A percentile compares a stretch with the other conserved stretches of the same genome.
Conservation (phyloP, 2,797 vertebrate species). For the Tenualosa thibaudeaui region DNA sequence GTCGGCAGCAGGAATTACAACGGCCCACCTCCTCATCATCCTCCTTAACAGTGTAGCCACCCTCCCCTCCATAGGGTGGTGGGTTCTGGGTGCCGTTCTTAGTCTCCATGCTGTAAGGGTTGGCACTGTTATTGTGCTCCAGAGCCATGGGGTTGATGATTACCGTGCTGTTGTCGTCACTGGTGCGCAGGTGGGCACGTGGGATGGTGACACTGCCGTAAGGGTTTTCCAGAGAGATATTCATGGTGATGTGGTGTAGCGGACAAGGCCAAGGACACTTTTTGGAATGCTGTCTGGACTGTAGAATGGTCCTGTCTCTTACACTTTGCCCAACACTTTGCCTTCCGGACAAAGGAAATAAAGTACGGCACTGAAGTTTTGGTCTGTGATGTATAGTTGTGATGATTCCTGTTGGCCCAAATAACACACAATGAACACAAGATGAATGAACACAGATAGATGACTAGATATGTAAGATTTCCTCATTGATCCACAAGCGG, state of each 20-base stretch:
- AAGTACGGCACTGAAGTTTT: not conserved
- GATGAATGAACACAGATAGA: not conserved
- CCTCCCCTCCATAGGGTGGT: constrained; percentile 26
- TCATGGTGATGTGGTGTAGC: constrained; percentile 50
- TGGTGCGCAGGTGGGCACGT: constrained; percentile 74
- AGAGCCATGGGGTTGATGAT: constrained; percentile 72
- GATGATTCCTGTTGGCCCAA: not conserved
- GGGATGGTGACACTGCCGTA: constrained; percentile 82
- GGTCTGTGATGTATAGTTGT: not conserved
- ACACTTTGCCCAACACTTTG: not conserved
- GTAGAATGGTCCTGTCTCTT: not conserved
- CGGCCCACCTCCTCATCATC: constrained; percentile 53
- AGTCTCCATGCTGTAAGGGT: constrained; percentile 30
- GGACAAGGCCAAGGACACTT: not conserved
- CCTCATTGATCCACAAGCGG: not conserved
- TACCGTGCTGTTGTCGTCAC: constrained; percentile 51
- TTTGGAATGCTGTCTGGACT: not conserved
- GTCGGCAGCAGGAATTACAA: constrained; percentile 68
- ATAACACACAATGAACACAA: not conserved
- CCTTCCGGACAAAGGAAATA: not conserved
- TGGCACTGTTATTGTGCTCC: constrained; percentile 35
- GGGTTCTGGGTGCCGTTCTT: constrained; percentile 44
- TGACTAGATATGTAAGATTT: not conserved
- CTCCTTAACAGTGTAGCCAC: constrained; percentile 62
- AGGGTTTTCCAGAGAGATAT: constrained; percentile 76